A percentile compares a stretch with the other conserved stretches of the same genome.
Evolutionary conservation across 2,797 vertebrate genomes (phyloP).

Genomic region (Pseudochirops corinnae): DNA sequence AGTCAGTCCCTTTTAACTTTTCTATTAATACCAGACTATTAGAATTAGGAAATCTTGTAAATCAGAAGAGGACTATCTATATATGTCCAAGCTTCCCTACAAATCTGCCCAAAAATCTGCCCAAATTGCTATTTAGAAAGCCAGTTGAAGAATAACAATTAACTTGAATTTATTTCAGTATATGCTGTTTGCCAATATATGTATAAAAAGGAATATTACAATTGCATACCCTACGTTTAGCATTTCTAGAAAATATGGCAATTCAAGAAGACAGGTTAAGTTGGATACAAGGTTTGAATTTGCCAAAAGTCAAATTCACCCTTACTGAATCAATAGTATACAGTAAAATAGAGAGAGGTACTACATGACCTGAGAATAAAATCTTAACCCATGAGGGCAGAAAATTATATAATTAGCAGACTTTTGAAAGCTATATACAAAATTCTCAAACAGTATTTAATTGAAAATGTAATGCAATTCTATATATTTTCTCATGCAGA

Average conservation of each 20-base stretch:
- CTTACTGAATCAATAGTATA: not conserved
- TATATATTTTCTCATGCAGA: not conserved
- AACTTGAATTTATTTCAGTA: not conserved
- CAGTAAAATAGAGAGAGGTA: not conserved
- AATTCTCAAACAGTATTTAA: not conserved
- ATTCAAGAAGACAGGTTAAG: not conserved
- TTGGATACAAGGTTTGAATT: not conserved
- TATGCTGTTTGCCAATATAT: not conserved
- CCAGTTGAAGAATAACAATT: not conserved
- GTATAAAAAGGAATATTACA: not conserved
- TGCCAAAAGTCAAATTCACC: too few species aligned
- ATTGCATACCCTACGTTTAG: not conserved
- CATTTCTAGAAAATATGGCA: not conserved
- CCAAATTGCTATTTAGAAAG: not conserved
- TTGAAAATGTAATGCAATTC: not conserved
- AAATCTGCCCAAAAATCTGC: not conserved
- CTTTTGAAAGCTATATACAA: not conserved
- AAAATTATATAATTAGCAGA: not conserved
- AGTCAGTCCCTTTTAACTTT: conserved; percentile 29
- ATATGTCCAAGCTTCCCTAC: not conserved
- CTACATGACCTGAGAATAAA: not conserved
- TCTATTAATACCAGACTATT: not conserved
- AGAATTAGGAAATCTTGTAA: not conserved
- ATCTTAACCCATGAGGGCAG: not conserved
- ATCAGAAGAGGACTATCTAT: not conserved